These are phyloP conservation scores for Synergus laeviventris DNA, from an alignment of 2,888 invertebrate genomes.

Conservation along the genomic window DNA sequence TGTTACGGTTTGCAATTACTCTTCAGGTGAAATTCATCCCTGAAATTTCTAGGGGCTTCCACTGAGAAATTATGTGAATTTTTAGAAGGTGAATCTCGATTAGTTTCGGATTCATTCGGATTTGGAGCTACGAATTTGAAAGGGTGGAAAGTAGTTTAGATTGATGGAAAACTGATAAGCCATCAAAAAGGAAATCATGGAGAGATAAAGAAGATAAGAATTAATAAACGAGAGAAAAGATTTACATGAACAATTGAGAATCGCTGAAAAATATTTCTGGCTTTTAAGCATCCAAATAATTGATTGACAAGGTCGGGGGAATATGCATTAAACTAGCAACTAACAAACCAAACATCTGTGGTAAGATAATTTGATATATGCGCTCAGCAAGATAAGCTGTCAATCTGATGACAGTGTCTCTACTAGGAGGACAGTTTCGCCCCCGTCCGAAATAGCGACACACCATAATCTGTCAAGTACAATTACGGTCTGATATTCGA, in stretches of 20 bases:
- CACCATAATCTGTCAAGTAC: conserved; percentile 7
- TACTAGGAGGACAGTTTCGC: not conserved
- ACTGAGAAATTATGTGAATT: no score
- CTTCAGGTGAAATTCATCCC: no score
- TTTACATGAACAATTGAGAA: not conserved
- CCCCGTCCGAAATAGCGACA: not conserved
- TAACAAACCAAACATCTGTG: conserved; percentile 55
- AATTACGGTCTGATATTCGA: not conserved
- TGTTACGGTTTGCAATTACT: not conserved
- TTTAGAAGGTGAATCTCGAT: no score
- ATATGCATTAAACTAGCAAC: conserved; percentile 49
- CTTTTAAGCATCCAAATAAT: not conserved
- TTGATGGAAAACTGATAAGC: no score
- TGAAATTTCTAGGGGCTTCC: no score
- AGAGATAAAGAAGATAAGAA: no score
- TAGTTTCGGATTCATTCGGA: no score
- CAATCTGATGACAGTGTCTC: conserved; percentile 54
- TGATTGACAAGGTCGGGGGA: no score
- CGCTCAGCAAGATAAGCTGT: conserved; percentile 59
- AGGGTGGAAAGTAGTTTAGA: no score
- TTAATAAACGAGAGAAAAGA: not conserved
- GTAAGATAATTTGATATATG: conserved; percentile 57
- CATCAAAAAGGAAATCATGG: no score
- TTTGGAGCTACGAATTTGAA: no score
- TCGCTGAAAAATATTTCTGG: not conserved